Percentiles rank a stretch among this genome's conserved stretches.
Conservation (phyloP, 92 coral and sea anemone species). For the Plumapathes pennacea region DNA sequence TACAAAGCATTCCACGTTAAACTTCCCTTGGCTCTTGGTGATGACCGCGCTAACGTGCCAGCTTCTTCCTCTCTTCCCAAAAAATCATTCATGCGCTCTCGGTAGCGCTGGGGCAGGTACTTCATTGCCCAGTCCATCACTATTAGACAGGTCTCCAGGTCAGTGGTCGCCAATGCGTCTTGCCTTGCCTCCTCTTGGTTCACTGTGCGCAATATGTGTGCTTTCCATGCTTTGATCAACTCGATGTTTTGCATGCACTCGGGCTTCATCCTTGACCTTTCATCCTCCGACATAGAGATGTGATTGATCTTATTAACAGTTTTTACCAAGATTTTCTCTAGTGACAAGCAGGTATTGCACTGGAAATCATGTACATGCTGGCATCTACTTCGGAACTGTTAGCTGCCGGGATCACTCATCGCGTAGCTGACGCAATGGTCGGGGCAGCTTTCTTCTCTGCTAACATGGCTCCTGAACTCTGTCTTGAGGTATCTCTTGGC, state of each 20-base stretch:
- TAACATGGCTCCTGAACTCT: too few relatives aligned
- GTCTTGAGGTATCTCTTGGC: too few relatives aligned
- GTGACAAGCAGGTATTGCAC: too few relatives aligned
- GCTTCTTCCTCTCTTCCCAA: conserved; percentile 5
- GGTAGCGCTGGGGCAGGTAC: neutral
- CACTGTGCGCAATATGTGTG: neutral
- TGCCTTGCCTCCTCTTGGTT: conserved; percentile 17
- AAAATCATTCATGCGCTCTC: conserved; percentile 14
- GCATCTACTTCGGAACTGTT: too few relatives aligned
- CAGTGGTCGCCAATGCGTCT: neutral
- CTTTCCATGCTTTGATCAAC: conserved; percentile 5
- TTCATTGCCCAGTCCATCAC: conserved; percentile 16
- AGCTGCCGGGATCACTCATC: too few relatives aligned
- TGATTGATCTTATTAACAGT: too few relatives aligned
- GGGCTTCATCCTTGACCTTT: conserved; percentile 2
- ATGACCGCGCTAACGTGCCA: conserved; percentile 18
- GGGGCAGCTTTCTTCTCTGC: too few relatives aligned
- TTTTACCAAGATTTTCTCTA: too few relatives aligned
- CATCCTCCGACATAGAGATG: conserved; percentile 9
- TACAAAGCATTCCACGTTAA: conserved; percentile 5
- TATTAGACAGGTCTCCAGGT: neutral
- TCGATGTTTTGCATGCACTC: neutral
- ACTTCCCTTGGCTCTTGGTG: neutral
- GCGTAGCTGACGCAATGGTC: too few relatives aligned
- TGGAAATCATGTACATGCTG: too few relatives aligned